Evolutionary conservation across 2,113 vertebrate species (phyloP).

Genomic region (Cygnus atratus): DNA sequence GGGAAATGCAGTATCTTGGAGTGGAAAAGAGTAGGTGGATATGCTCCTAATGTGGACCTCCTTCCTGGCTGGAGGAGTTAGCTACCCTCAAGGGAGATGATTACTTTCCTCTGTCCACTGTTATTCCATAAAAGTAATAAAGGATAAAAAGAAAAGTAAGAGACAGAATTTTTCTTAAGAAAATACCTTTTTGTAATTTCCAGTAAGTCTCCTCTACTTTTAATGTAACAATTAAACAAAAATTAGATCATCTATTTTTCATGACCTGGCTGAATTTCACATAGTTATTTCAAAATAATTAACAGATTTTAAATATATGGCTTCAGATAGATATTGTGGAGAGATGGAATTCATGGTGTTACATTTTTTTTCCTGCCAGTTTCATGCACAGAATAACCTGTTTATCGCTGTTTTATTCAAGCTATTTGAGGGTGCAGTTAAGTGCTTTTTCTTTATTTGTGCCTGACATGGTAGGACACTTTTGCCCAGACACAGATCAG

Average conservation of each 20-base stretch:
- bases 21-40: too few relatives aligned
- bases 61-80: background rate
- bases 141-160: background rate
- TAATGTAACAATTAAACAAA: background rate
- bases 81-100: too few relatives aligned
- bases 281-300: background rate
- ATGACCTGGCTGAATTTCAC: background rate
- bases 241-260: background rate
- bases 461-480: background rate
- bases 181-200: background rate
- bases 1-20: background rate
- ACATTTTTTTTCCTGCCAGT: background rate
- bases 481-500: background rate
- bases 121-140: background rate
- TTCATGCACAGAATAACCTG: background rate
- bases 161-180: background rate
- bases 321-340: background rate
- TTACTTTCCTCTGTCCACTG: background rate
- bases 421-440: background rate
- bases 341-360: background rate
- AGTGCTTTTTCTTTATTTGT: fast-evolving
- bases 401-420: background rate
- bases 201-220: background rate
- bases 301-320: background rate
- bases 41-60: background rate